Percentiles rank a stretch among this genome's conserved stretches.
These are phyloP conservation scores for Drosophila obscura DNA, from an alignment of 1,140 invertebrate genomes.

Conservation along the genomic window DNA sequence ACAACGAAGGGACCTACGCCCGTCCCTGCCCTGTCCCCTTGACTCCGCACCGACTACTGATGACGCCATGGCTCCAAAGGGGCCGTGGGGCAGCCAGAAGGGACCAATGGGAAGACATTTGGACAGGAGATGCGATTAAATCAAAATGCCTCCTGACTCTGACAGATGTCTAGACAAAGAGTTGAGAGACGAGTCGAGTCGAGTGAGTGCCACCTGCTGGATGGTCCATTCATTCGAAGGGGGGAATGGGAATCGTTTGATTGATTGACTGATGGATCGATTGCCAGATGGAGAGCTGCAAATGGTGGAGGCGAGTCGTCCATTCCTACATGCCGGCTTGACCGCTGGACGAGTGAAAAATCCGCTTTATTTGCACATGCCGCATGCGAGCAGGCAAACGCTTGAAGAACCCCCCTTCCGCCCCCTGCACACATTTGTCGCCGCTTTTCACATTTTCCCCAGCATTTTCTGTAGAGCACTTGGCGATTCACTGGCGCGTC, in stretches of 20 bases:
- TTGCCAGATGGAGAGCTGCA: background rate
- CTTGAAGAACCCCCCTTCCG: too few relatives aligned
- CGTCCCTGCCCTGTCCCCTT: background rate
- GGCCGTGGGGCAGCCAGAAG: background rate
- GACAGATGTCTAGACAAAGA: conserved; percentile 48
- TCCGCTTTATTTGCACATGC: background rate
- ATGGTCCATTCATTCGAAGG: too few relatives aligned
- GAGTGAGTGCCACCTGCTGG: conserved; percentile 9
- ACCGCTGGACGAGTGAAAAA: conserved; percentile 23
- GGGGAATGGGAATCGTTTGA: background rate
- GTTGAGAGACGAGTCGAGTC: conserved; percentile 12
- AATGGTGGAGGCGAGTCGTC: too few relatives aligned
- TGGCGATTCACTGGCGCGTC: conserved; percentile 62
- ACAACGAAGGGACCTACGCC: conserved; percentile 1
- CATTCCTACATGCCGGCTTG: conserved; percentile 2
- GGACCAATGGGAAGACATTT: background rate
- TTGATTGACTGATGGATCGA: conserved; percentile 29
- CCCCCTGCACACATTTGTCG: conserved; percentile 32
- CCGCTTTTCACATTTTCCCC: conserved; percentile 25
- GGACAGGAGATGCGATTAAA: conserved; percentile 11
- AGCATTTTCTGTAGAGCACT: conserved; percentile 62
- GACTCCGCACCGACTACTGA: background rate
- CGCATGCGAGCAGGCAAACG: background rate
- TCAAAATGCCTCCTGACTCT: conserved; percentile 20
- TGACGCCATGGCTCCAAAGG: conserved; percentile 42